Conservation (phyloP, 2,888 invertebrate genomes). For the Drosophila sordidapex region DNA sequence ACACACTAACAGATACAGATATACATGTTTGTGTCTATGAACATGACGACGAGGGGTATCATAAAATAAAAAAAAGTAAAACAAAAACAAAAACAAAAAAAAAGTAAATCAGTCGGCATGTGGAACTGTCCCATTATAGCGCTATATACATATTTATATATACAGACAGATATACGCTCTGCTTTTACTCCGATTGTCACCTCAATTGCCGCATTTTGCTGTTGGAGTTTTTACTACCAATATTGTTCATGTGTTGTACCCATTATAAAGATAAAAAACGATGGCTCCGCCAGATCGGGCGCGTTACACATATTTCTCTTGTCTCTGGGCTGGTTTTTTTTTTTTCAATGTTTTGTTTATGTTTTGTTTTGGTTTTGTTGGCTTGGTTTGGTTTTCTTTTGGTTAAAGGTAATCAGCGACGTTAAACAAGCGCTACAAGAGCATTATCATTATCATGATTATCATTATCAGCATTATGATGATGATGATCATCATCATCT, state of each 20-base stretch:
- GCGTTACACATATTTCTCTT: slow-evolving; percentile 47
- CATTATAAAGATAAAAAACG: slow-evolving; percentile 79
- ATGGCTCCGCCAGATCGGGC: slow-evolving; percentile 47
- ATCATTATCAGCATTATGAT: slow-evolving; percentile 34
- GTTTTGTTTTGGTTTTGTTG: slow-evolving; percentile 47
- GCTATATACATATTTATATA: not conserved
- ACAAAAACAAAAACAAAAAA: slow-evolving; percentile 3
- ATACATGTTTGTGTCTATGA: slow-evolving; percentile 31
- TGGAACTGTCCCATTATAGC: slow-evolving; percentile 33
- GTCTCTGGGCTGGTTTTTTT: slow-evolving; percentile 12
- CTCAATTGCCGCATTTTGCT: slow-evolving; percentile 68
- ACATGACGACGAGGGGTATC: slow-evolving; percentile 44
- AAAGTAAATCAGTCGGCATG: slow-evolving; percentile 49
- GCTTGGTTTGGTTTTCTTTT: slow-evolving; percentile 34
- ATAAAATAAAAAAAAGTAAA: slow-evolving; percentile 32
- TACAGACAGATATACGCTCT: slow-evolving; percentile 11
- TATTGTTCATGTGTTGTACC: slow-evolving; percentile 63
- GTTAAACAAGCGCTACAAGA: slow-evolving; percentile 67
- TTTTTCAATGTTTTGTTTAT: slow-evolving; percentile 23
- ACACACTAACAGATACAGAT: slow-evolving; percentile 17
- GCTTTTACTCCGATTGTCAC: slow-evolving; percentile 67
- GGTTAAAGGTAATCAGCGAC: slow-evolving; percentile 73
- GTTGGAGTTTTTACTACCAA: slow-evolving; percentile 69
- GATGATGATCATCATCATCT: slow-evolving; percentile 9
- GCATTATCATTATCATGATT: slow-evolving; percentile 34